phyloP scores from a whole-genome alignment of 2,888 invertebrate species.

The Bedellia somnulentella region DNA sequence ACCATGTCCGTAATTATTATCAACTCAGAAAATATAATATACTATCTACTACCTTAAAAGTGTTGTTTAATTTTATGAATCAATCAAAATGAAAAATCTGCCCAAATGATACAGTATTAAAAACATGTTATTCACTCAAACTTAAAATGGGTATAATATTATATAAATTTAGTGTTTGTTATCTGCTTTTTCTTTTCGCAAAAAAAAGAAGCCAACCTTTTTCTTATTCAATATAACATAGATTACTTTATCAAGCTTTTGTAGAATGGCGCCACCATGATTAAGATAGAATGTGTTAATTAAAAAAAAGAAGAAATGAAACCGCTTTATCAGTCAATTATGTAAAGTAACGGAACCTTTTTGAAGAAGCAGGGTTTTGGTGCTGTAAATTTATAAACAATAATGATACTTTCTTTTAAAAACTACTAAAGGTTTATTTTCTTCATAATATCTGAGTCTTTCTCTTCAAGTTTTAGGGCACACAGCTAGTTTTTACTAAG shows the following conservation, averaged over 20 bases:
- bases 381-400: too few species aligned
- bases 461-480: background rate
- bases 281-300: slow-evolving; percentile 60
- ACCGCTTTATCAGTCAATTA: slow-evolving; percentile 19
- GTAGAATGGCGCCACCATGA: slow-evolving; percentile 54
- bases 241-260: slow-evolving; percentile 47
- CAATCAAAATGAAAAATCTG: too few species aligned
- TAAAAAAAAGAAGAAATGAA: slow-evolving; percentile 38
- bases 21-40: too few species aligned
- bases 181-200: too few species aligned
- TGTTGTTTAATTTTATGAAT: too few species aligned
- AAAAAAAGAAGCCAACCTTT: too few species aligned
- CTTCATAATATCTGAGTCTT: background rate
- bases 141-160: background rate
- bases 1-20: slow-evolving; percentile 2
- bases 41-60: too few species aligned
- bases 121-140: slow-evolving; percentile 4
- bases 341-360: background rate
- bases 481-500: slow-evolving; percentile 5
- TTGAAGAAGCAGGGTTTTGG: background rate
- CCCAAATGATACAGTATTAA: too few species aligned
- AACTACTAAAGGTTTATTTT: background rate
- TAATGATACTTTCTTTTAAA: too few species aligned
- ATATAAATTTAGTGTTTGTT: too few species aligned
- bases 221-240: too few species aligned